phyloP scores from a whole-genome alignment of 2,113 vertebrate species.

The Brachypteracias leptosomus region DNA sequence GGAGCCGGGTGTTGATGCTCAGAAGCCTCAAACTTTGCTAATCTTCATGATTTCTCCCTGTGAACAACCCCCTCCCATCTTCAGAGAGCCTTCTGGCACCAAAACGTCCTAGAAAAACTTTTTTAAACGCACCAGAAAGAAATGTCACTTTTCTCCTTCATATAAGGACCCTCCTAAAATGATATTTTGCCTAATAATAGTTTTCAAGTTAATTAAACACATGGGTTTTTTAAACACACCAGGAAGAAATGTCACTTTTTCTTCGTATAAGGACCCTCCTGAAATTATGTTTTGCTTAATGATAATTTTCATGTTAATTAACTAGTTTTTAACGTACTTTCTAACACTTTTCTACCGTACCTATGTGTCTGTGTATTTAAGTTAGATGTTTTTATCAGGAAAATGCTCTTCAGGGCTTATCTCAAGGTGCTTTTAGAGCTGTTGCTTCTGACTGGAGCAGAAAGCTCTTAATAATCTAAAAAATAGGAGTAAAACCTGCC shows the following conservation, averaged over 20 bases:
- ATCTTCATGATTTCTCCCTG: neutral
- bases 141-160: fast-evolving
- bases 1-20: fast-evolving
- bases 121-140: fast-evolving
- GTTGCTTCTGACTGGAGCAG: neutral
- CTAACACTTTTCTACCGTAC: neutral
- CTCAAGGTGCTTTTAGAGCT: neutral
- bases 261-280: neutral
- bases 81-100: neutral
- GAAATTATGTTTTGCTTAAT: neutral
- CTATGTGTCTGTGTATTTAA: neutral
- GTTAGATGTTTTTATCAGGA: fast-evolving
- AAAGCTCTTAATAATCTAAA: fast-evolving
- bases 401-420: neutral
- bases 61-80: fast-evolving
- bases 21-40: fast-evolving
- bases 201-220: neutral
- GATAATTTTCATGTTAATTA: neutral
- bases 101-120: fast-evolving
- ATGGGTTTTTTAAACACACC: fast-evolving
- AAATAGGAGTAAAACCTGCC: fast-evolving
- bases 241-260: fast-evolving
- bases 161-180: neutral
- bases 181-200: neutral
- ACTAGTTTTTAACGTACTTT: neutral